These are phyloP conservation scores for Tineola bisselliella DNA, from an alignment of 2,888 invertebrate genomes.

Conservation along the genomic window DNA sequence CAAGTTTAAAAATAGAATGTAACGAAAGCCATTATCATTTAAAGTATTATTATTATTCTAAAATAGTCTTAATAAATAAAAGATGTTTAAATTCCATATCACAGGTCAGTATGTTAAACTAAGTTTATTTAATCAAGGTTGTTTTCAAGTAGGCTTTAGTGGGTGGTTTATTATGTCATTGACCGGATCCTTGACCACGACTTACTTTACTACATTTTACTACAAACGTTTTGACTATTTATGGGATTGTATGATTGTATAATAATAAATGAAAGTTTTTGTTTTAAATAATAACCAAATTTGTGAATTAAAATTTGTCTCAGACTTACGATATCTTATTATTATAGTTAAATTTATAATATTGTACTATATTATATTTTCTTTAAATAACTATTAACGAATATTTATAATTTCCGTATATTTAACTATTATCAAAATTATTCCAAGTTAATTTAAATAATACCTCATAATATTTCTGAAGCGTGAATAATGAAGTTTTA, in stretches of 20 bases:
- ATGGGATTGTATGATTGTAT: too few species aligned
- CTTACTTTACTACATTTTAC: slow-evolving; percentile 17
- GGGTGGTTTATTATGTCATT: slow-evolving; percentile 34
- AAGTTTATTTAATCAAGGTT: not conserved
- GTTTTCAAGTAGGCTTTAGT: slow-evolving; percentile 13
- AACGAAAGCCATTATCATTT: too few species aligned
- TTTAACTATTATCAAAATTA: not conserved
- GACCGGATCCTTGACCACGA: slow-evolving; percentile 55
- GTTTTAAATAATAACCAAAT: too few species aligned
- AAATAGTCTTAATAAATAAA: not conserved
- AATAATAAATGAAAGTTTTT: too few species aligned
- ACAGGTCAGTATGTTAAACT: not conserved
- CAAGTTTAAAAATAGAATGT: too few species aligned
- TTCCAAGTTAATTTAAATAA: not conserved
- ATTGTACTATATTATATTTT: too few species aligned
- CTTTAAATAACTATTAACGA: too few species aligned
- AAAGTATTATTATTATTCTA: too few species aligned
- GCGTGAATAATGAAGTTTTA: not conserved
- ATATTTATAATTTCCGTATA: not conserved
- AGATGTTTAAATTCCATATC: not conserved
- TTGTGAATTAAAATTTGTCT: too few species aligned
- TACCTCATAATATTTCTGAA: not conserved
- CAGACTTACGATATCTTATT: too few species aligned
- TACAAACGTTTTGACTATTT: too few species aligned
- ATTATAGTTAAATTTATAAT: too few species aligned